Evolutionary conservation across 2,797 vertebrate genomes (phyloP).

Genomic region (Hydrolagus colliei): DNA sequence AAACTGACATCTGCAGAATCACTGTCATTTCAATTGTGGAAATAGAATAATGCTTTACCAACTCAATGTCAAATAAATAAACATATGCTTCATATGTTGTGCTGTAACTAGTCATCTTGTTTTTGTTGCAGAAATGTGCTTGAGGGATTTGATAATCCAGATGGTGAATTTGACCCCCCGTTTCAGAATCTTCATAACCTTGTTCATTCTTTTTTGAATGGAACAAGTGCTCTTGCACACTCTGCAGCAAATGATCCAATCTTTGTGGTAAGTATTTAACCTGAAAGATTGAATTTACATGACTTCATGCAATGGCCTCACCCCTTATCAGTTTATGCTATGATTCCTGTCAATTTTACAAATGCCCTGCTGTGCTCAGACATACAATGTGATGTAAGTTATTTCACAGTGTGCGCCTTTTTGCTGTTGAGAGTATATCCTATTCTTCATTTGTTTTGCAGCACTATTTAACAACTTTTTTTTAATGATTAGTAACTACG

Average conservation of each 20-base stretch:
- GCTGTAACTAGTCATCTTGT: not conserved
- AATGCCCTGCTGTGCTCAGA: not conserved
- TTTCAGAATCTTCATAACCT: slow-evolving; percentile 82
- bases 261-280: slow-evolving; percentile 74
- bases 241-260: slow-evolving; percentile 92
- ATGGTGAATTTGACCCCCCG: slow-evolving; percentile 61
- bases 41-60: too few relatives aligned
- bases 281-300: not conserved
- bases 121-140: slow-evolving; percentile 70
- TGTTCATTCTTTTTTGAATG: slow-evolving; percentile 80
- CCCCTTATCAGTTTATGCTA: not conserved
- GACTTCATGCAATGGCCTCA: not conserved
- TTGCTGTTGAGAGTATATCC: not conserved
- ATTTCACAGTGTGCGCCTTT: not conserved
- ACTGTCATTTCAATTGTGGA: too few relatives aligned
- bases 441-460: not conserved
- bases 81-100: not conserved
- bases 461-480: not conserved
- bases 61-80: not conserved
- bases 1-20: not conserved
- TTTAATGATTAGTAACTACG: not conserved
- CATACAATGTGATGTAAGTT: not conserved
- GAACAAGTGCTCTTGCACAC: slow-evolving; percentile 75
- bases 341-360: not conserved
- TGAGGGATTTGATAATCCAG: slow-evolving; percentile 76